Base-by-base conservation (phyloP, 2,797 vertebrate genomes). In the Eremophila alpestris region DNA sequence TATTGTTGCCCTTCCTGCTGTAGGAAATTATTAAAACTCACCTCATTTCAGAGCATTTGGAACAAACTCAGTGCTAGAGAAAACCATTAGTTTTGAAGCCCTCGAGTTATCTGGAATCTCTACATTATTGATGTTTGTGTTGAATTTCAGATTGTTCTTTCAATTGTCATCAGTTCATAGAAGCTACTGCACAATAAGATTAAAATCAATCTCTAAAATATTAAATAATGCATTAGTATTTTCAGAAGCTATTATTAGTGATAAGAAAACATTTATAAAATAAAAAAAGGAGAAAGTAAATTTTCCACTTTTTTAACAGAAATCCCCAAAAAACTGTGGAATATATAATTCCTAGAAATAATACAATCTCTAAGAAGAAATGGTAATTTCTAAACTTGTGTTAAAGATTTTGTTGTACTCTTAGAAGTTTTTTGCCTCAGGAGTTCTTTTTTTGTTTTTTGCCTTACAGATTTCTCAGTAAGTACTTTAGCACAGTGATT, bases 251-350 rank as follows among this genome's bases (percentile, higher is more conserved):
- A 40, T 14, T 54, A 20, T 23, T 34, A 40, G 7, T 40, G 9
- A 22, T 40, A 52, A 32, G 13, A 60, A 71, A 67, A 60, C 0
- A 11, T 32, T 51, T 54, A 15, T 73, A 16, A 2, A 7, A 18
- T 40, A 24, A 54, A 49, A 36, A 43, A 64, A 26, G 2, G 21
- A 13, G 34, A 26, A 34, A 4, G 1, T 58, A 36, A 27, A 32
- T 65, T 5, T 76, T 58, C 6, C 10, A 41, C 18, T 51, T 79
- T 55, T 69, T 40, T 38, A 76, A 40, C 5, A 76, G 12, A 8
- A 24, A 11, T 63, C 0, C 0, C 18, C 0, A 34, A 62, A 87
- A 76, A 11, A 4, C 4, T 5, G 7, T 41, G 22, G 4, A 85
- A 54, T 9, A 30, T 18, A 4, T 30, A 45, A 80, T 59, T 93